Evolutionary conservation across 1,140 invertebrate genomes (phyloP), one percentile per base, ranked within the genome.

Genomic region (Lucilia cuprina): DNA sequence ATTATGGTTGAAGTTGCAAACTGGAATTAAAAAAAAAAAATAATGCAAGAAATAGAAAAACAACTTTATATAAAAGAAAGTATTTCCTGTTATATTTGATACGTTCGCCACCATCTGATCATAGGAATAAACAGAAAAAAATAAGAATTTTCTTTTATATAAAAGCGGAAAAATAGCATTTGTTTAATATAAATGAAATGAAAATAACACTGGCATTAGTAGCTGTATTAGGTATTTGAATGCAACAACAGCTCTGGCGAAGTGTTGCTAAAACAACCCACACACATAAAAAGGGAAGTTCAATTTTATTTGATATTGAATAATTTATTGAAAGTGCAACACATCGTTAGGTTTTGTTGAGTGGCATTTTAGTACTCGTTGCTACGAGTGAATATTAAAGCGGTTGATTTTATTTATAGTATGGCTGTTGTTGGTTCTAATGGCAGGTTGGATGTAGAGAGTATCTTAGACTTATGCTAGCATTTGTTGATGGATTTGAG

Each of bases 321-420:
- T 70, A 70, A 70, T 70, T 70, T 70, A 70, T 70, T 70, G 65
- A 70, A 70, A 70, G n/a, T 21, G 65, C 65, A 25, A 70, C 65
- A 70, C 65, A 70, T 70, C 65, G 65, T 70, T 25, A 70, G 21
- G n/a, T 70, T 19, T 70, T 70, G 21, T 70, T 70, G 65, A 70
- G 19, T 70, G n/a, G n/a, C 65, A 21, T 25, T 70, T 70, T 70
- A 70, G 55, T n/a, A 60, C 41, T 41, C 41, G 41, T 41, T 41
- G 41, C 41, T 41, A 41, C 41, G 41, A 41, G 41, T 41, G 3
- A 30, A 30, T 30, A 41, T 41, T 41, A 41, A 41, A 41, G 41
- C 41, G 41, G 41, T 41, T 41, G 41, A 41, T 41, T 41, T 2
- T 41, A 10, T 41, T 41, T 41, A 41, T 41, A 10, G 5, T 41